Conservation (phyloP, 2,113 vertebrate genomes). For the Gopherus evgoodei region DNA sequence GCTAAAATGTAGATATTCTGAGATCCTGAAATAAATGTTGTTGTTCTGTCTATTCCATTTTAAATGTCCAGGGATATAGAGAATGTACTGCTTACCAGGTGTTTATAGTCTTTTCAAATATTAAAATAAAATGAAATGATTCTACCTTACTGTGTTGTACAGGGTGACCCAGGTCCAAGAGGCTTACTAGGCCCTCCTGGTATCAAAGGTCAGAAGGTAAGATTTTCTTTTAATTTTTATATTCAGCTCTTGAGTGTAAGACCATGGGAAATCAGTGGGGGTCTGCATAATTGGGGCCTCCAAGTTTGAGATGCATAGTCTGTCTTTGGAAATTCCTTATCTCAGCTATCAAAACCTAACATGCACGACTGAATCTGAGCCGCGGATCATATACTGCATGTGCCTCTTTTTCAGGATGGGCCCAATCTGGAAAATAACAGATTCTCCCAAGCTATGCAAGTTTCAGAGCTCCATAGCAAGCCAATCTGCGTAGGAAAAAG, state of each 20-base stretch:
- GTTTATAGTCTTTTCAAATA: neutral
- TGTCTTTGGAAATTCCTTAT: neutral
- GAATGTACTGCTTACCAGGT: neutral
- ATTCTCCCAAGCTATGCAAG: neutral
- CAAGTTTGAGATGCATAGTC: neutral
- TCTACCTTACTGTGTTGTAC: slow-evolving; percentile 31
- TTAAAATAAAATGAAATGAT: neutral
- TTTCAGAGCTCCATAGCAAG: neutral
- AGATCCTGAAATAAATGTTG: neutral
- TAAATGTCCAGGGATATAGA: neutral
- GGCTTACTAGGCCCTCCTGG: slow-evolving; percentile 86
- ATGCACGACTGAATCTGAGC: neutral
- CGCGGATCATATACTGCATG: neutral
- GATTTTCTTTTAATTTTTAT: slow-evolving; percentile 8
- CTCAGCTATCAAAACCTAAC: neutral
- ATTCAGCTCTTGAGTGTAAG: neutral
- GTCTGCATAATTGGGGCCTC: neutral
- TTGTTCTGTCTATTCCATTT: neutral
- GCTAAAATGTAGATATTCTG: neutral
- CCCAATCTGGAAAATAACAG: neutral
- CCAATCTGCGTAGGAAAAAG: neutral
- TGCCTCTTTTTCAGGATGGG: neutral
- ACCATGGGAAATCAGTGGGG: rapidly evolving
- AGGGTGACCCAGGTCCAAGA: slow-evolving; percentile 88
- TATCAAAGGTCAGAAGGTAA: slow-evolving; percentile 87